Base-by-base conservation (phyloP, 2,797 vertebrate species). In the Buceros bicornis region DNA sequence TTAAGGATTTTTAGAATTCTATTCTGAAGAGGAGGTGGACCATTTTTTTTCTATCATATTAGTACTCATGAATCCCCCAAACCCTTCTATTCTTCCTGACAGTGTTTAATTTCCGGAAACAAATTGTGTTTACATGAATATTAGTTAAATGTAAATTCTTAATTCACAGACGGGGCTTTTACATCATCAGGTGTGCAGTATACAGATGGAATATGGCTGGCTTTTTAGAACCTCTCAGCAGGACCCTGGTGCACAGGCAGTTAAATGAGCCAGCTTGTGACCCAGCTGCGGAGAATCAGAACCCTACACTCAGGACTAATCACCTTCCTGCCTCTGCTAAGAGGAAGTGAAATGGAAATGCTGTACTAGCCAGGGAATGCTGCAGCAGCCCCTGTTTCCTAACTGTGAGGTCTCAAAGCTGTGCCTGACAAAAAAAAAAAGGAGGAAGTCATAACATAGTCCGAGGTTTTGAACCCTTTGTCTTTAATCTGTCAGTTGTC, bases 341-440 rank as follows among this genome's bases (percentile, higher is more conserved):
- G 67, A 85, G 56, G 73, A 90, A 89, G 92, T 84, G 8, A 91
- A 87, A 93, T 82, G 50, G 84, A 80, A 89, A 76, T 50, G 28
- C n/a, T 81, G 18, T 87, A 85, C 15, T 74, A 64, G 42, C 22
- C 50, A 82, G 61, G 20, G 54, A 86, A 51, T 33, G 51, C 29
- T 69, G 42, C 42, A 60, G 45, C 6, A 13, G 35, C 25, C 60
- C 67, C 48, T 60, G 31, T 81, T 53, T 86, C 74, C n/a, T 93
- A 33, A 71, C 48, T 15, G 11, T 8, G 60, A 82, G 33, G 37
- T 64, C 67, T 78, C 43, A 10, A 66, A 62, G 33, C 33, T 65
- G 42, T 45, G 33, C 9, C 42, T 56, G 15, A 4, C 4, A 13
- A 14, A 6, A 53, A 67, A 40, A 5, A 6, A 56, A 53, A 61